Conservation (phyloP, 2,113 vertebrate species). For the Aspidoscelis tigris region DNA sequence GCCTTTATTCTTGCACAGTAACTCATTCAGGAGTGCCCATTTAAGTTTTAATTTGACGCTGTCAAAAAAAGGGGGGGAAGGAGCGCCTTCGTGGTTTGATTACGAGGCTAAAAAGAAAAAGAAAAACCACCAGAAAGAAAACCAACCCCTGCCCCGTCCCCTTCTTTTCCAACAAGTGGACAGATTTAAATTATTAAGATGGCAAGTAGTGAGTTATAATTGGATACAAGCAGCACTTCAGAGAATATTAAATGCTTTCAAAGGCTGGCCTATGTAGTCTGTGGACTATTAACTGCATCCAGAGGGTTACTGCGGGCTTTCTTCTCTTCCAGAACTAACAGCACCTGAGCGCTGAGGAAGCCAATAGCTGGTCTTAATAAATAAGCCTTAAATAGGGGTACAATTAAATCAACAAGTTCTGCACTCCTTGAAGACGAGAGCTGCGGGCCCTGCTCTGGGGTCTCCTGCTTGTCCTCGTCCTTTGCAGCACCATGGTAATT, state of each 20-base stretch:
- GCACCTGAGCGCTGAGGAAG: conserved; percentile 70
- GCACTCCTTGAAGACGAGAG: conserved; percentile 58
- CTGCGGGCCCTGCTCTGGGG: conserved; percentile 55
- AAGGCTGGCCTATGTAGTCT: conserved; percentile 75
- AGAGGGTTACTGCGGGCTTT: conserved; percentile 66
- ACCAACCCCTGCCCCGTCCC: too few species aligned
- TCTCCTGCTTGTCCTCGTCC: conserved; percentile 56
- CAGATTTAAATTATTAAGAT: conserved; percentile 98
- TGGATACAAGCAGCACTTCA: conserved; percentile 95
- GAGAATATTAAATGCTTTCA: conserved; percentile 92
- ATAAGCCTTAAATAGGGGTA: conserved; percentile 47
- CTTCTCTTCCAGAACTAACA: conserved; percentile 59
- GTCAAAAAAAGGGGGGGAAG: conserved; percentile 77
- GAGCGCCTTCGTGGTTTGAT: conserved; percentile 82
- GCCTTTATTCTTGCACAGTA: conserved; percentile 87
- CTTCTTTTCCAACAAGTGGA: conserved; percentile 70
- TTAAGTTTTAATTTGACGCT: conserved; percentile 90
- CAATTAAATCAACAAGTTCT: conserved; percentile 68
- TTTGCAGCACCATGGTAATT: conserved; percentile 6
- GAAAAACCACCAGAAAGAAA: too few species aligned
- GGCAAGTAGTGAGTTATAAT: conserved; percentile 96
- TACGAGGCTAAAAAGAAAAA: conserved; percentile 54
- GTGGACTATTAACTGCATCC: conserved; percentile 92
- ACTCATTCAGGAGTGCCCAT: conserved; percentile 90
- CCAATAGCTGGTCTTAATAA: conserved; percentile 77